Evolutionary conservation across 2,797 vertebrate species (phyloP), one percentile per base, ranked within the genome.

Genomic region (Protonibea diacanthus): DNA sequence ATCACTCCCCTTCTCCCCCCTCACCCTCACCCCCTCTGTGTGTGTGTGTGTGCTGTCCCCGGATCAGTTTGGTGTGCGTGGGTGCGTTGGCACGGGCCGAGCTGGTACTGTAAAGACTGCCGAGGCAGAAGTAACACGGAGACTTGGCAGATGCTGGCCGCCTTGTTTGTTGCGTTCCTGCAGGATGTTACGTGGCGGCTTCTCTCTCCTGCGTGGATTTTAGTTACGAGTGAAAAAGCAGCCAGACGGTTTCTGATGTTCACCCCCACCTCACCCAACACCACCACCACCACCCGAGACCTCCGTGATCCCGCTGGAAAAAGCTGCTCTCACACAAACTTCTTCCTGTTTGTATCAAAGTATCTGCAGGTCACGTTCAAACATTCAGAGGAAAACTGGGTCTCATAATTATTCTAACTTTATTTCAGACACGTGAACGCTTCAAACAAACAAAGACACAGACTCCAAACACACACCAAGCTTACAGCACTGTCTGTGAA

Each of bases 61-160:
- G 80, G 85, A 88, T 77, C 87, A 74, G 76, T 40, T 75, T 18
- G 45, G 79, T 80, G 89, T 83, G 79, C 49, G 75, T 80, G 81
- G 65, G 65, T 69, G 88, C 5, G 76, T 71, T 88, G 89, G 89
- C 81, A 53, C 55, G 55, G 81, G 63, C 69, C 5, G 55, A 25
- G 61, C 76, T 71, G 74, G 88, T 85, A n/a, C 89, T 93, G 91
- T 91, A 82, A 85, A 83, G 91, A 57, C 51, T 82, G 33, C 4
- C 58, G 63, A 79, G 86, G 88, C 89, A 89, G 94, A 94, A 93
- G 84, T 92, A 94, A 94, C 85, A 21, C 58, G 11, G 61, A 78
- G 88, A 88, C 87, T 91, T 94, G 93, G 94, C 95, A 94, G 91
- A 80, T 76, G 77, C 75, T 69, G n/a, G 42, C 80, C 27, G 86